Evolutionary conservation across 1,140 invertebrate species (phyloP), one percentile per base, ranked within the genome.

Genomic region (Diploscapter pachys): DNA sequence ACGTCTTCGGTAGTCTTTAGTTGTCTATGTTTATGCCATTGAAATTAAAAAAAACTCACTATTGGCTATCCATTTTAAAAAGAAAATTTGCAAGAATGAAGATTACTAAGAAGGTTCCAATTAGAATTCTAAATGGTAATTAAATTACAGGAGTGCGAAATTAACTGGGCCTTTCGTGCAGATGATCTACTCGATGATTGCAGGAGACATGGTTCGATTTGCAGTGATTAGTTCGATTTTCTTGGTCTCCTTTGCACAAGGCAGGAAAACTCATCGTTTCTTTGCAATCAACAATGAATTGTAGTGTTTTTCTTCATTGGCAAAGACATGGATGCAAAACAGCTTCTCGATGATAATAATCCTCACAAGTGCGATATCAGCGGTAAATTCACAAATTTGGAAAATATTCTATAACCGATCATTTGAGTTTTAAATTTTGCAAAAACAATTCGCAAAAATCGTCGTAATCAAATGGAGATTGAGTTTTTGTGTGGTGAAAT

Each of bases 121-220:
- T 13, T 59, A 1, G 9, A 59, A 9, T 59, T 59, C 31, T 31
- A 31, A 31, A 31, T 31, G 31, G 1, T 11, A 59, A 11, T 2
- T 31, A 1, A 59, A 52, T 50, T 68, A 55, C 66, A 68, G 66
- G 50, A 68, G 93, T 55, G 90, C 95, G 13, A 91, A 92, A 69
- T 85, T 96, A 63, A 97, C 94, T 0, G 96, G 96, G 68, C 95
- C 95, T 0, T 97, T 98, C 87, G 93, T 98, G 65, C 96, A 95
- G 13, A 98, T 98, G 95, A 94, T 98, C 70, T 97, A 95, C 88
- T 93, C 91, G 81, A 98, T 98, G 95, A 94, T 98, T 81, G 93
- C 92, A 0, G 94, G 94, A 48, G 96, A 98, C 87, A 95, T 98
- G 93, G 90, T 96, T 81, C 95, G 94, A 55, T 98, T 98, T 86